Percentiles rank a stretch among this genome's conserved stretches.
Evolutionary conservation across 2,888 invertebrate genomes (phyloP).

Genomic region (Drosophila tripunctata): DNA sequence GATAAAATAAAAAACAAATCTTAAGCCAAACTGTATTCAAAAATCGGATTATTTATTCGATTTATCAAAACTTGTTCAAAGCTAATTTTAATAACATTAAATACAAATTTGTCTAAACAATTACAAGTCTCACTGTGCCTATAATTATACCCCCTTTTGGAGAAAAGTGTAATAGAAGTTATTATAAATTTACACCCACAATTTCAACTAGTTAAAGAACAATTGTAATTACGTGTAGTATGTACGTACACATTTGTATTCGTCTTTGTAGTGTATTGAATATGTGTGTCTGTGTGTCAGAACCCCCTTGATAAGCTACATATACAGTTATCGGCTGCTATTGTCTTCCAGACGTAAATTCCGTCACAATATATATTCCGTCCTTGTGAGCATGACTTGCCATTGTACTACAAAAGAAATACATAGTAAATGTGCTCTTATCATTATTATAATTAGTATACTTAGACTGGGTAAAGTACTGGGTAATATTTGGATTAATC

Average conservation of each 20-base stretch:
- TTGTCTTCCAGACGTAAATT: slow-evolving; percentile 25
- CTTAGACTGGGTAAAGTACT: slow-evolving; percentile 11
- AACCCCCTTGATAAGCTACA: slow-evolving; percentile 25
- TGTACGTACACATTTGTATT: neutral
- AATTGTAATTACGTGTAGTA: neutral
- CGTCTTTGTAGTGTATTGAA: too few species aligned
- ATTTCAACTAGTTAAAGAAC: neutral
- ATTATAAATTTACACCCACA: neutral
- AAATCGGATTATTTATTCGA: too few species aligned
- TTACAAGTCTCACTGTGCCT: too few species aligned
- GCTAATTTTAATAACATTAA: too few species aligned
- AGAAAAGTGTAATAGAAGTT: neutral
- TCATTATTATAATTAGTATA: slow-evolving; percentile 31
- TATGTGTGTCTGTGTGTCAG: neutral
- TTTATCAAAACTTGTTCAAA: too few species aligned
- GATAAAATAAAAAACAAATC: too few species aligned
- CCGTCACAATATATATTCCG: slow-evolving; percentile 27
- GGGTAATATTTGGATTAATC: neutral
- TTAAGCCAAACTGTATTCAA: too few species aligned
- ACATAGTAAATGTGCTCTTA: slow-evolving; percentile 6
- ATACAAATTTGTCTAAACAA: too few species aligned
- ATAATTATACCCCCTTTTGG: too few species aligned
- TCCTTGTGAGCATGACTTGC: slow-evolving; percentile 53
- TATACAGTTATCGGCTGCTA: slow-evolving; percentile 28
- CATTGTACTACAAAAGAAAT: neutral